Base-by-base conservation (phyloP, 1,140 invertebrate genomes). In the Drosophila sp. region DNA sequence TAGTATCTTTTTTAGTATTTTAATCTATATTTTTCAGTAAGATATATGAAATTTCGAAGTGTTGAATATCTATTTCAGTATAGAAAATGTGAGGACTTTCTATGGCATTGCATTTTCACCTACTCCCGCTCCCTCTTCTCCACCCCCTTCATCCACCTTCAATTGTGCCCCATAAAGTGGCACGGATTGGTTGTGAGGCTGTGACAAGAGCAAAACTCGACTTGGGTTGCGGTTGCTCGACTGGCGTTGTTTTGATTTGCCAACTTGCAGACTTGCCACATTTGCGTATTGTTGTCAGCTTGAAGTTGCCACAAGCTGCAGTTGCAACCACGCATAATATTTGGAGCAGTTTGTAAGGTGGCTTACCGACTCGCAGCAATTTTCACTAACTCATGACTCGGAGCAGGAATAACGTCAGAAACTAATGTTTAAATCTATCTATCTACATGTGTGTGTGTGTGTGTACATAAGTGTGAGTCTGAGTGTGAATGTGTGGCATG, bases 231-330 rank as follows among this genome's bases (percentile, higher is more conserved):
- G 77, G 59, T 77, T 67, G 53, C 58, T 53, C 34, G 25, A 56
- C 13, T 61, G 51, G 61, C 61, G 56, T 70, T 65, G 75, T 73
- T 80, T 71, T 87, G 76, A 80, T 77, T 80, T 80, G 78, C 71
- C 41, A 71, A 65, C 82, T 76, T 72, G 78, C 78, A 51, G 76
- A 69, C 67, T 86, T 76, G 70, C 82, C 78, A 82, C 75, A 86
- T 78, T 76, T 76, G 48, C 82, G 74, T 61, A 73, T 73, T 77
- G 62, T 59, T 75, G 46, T 45, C 71, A 74, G 48, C 61, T 46
- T 56, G 64, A 64, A 63, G 57, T 57, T 75, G 72, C 54, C 80
- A 62, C 75, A 74, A 62, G 81, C 46, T 71, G 76, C 73, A 46
- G 63, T 65, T 67, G 74, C 76, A 51, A 59, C 51, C 46, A 74